Conservation (phyloP, 2,797 vertebrate species). For the Fundulus diaphanus region DNA sequence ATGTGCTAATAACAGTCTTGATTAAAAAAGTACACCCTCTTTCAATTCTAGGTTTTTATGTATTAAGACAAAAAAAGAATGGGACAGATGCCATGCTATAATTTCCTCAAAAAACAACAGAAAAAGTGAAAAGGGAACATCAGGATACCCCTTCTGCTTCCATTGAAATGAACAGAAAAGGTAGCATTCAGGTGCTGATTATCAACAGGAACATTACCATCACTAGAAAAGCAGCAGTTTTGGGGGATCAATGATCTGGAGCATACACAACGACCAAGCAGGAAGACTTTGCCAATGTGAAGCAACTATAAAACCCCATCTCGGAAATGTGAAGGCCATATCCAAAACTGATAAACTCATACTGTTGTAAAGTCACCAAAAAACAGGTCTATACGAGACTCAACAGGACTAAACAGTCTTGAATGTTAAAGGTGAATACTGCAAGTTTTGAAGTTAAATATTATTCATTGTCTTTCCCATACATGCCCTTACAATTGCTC, state of each 20-base stretch:
- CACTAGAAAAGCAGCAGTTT: not conserved
- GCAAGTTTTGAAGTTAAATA: too few relatives aligned
- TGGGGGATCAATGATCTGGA: not conserved
- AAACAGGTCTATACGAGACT: not conserved
- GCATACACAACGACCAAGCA: not conserved
- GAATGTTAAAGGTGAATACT: too few relatives aligned
- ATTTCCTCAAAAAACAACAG: too few relatives aligned
- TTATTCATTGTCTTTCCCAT: too few relatives aligned
- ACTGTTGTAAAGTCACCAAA: not conserved
- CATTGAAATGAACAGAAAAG: not conserved
- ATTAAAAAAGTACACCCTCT: not conserved
- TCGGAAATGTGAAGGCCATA: not conserved
- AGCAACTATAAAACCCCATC: not conserved
- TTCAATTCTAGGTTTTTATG: not conserved
- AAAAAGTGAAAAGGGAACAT: too few relatives aligned
- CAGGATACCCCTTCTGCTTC: not conserved
- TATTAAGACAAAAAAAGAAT: not conserved
- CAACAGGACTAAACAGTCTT: not conserved
- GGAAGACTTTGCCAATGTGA: not conserved
- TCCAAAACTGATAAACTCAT: not conserved
- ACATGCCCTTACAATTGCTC: too few relatives aligned
- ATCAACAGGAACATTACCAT: not conserved
- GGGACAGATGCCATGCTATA: too few relatives aligned
- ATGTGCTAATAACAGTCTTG: not conserved
- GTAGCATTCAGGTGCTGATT: not conserved